Conservation (phyloP, 2,797 vertebrate species). For the Typhlichthys subterraneus region DNA sequence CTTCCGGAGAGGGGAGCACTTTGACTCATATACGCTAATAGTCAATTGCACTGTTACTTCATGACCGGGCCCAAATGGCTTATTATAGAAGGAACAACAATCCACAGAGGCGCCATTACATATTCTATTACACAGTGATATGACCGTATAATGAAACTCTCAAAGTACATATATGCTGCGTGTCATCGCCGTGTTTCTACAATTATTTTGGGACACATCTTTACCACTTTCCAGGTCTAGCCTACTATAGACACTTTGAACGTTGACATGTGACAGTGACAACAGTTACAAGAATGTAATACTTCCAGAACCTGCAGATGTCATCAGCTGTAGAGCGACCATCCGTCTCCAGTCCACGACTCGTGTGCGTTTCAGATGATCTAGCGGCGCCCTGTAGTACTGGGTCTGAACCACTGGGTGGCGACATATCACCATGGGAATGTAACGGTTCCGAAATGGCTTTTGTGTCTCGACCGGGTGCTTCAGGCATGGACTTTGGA, state of each 20-base stretch:
- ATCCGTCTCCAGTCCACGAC: not conserved
- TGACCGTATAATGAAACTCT: no score
- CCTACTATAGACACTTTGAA: no score
- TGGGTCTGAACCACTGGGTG: slow-evolving; percentile 40
- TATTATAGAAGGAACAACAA: slow-evolving; percentile 10
- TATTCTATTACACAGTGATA: not conserved
- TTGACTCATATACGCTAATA: not conserved
- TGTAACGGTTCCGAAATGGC: not conserved
- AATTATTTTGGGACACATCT: no score
- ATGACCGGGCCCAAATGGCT: slow-evolving; percentile 7
- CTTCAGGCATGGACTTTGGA: not conserved
- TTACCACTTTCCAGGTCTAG: slow-evolving; percentile 6
- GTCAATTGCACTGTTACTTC: not conserved
- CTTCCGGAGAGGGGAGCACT: no score
- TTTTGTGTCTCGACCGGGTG: not conserved
- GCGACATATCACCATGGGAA: slow-evolving; percentile 20
- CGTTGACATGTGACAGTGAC: no score
- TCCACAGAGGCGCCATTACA: slow-evolving; percentile 17
- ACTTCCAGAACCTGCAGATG: not conserved
- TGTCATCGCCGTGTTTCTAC: no score
- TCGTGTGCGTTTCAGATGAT: not conserved
- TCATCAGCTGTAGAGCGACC: not conserved
- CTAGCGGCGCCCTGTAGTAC: not conserved
- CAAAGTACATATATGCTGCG: no score
- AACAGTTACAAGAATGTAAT: no score